Evolutionary conservation across 2,113 vertebrate species (phyloP), one percentile per base, ranked within the genome.

Genomic region (human): DNA sequence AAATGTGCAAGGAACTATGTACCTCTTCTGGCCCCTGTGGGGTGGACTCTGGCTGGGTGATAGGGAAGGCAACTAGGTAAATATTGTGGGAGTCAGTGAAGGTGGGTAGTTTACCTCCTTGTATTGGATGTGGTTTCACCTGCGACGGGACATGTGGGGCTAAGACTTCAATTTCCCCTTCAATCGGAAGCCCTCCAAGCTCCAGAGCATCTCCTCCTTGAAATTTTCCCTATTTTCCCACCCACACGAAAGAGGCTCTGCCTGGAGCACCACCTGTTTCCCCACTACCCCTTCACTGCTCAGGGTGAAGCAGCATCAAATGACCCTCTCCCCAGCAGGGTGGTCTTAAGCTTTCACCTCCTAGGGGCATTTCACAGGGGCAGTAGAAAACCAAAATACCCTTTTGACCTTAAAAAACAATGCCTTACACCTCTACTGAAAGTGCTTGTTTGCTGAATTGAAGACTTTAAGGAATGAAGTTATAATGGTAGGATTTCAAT

Each of bases 361-460:
- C n/a, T 57, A 76, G 38, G 7, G 66, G 27, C 83, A 61, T 84
- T 73, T 80, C 79, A 64, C 18, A 82, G 87, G 95, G 30, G 17
- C 59, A 64, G 43, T 78, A 64, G 80, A 89, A 95, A 88, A 81
- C 32, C 50, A 59, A 91, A 96, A 87, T 96, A 68, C 64, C 70
- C 76, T 80, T 81, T 90, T 87, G 30, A 87, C 3, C 35, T 66
- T 50, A 27, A 64, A 88, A 85, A 59, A 43, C 57, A 79, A n/a
- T 66, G 50, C 27, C 48, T 92, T 64, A 73, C 4, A 45, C 32
- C 8, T 89, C 8, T 1, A 27, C 17, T 20, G 66, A 91, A 93
- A 43, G 82, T 27, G 50, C 38, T 89, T 61, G 17, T 79, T 93
- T 96, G 73, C 22, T 92, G 30, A 89, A 81, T n/a, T 59, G 43